phyloP scores from a whole-genome alignment of 2,888 invertebrate genomes.

The Limnephilus auricula region DNA sequence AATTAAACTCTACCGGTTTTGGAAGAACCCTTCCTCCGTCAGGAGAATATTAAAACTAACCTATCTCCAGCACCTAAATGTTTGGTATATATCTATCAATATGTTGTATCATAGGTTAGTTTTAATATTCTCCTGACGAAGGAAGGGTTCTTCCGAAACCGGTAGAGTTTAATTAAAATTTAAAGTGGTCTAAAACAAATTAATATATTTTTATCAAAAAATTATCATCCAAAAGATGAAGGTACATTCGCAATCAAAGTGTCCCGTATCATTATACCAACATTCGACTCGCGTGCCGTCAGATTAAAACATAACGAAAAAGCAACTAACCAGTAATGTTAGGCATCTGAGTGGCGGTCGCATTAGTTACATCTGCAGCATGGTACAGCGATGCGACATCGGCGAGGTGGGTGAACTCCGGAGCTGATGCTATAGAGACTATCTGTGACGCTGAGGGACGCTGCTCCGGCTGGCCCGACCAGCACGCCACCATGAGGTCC shows the following conservation, averaged over 20 bases:
- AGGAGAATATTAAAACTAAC: no score
- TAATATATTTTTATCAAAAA: no score
- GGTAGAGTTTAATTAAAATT: no score
- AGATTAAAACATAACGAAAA: conserved; percentile 37
- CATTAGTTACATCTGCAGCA: conserved; percentile 81
- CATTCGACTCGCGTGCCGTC: background rate
- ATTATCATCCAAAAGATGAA: no score
- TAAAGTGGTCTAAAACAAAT: no score
- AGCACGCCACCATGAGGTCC: conserved; percentile 97
- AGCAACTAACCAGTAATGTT: conserved; percentile 73
- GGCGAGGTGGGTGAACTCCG: conserved; percentile 93
- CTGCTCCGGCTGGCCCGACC: conserved; percentile 91
- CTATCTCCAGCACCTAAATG: no score
- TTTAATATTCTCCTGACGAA: no score
- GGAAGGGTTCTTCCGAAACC: no score
- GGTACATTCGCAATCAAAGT: background rate
- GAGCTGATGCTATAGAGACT: conserved; percentile 93
- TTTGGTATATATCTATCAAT: no score
- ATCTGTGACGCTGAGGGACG: conserved; percentile 97
- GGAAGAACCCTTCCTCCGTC: no score
- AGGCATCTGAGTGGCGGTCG: conserved; percentile 76
- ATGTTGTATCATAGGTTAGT: no score
- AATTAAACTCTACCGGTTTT: no score
- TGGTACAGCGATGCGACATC: conserved; percentile 87
- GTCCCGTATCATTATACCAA: background rate